phyloP scores from a whole-genome alignment of 2,888 invertebrate species.

The Flexamia atlantica region DNA sequence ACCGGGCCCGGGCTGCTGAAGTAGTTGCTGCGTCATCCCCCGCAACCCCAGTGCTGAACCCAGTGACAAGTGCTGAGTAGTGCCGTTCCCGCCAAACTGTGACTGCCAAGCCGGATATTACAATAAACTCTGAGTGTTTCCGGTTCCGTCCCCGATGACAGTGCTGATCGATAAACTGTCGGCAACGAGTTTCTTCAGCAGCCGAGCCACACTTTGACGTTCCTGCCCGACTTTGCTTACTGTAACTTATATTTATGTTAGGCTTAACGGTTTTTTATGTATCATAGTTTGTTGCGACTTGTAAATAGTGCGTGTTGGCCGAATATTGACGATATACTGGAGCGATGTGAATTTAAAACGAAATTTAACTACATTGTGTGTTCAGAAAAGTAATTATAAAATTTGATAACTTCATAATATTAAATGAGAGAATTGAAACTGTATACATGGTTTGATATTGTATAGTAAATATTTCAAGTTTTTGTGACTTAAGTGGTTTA shows the following conservation, averaged over 20 bases:
- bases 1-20: not conserved
- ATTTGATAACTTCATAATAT: no score
- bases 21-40: not conserved
- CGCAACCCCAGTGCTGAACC: conserved; percentile 7
- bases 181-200: not conserved
- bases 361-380: no score
- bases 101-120: not conserved
- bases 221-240: conserved; percentile 30
- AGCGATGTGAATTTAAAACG: no score
- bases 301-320: conserved; percentile 16
- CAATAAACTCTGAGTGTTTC: conserved; percentile 10
- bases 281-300: conserved; percentile 38
- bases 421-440: no score
- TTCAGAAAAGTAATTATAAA: no score
- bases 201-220: conserved; percentile 1
- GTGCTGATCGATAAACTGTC: conserved; percentile 10
- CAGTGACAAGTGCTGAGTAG: conserved; percentile 24
- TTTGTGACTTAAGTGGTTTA: no score
- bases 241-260: conserved; percentile 43
- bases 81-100: conserved; percentile 10
- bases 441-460: no score
- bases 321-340: not conserved
- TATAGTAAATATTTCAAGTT: no score
- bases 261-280: conserved; percentile 18
- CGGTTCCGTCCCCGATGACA: not conserved